A percentile compares a stretch with the other conserved stretches of the same genome.
Conservation (phyloP, 2,113 vertebrate species). For the Chlorodrepanis virens region DNA sequence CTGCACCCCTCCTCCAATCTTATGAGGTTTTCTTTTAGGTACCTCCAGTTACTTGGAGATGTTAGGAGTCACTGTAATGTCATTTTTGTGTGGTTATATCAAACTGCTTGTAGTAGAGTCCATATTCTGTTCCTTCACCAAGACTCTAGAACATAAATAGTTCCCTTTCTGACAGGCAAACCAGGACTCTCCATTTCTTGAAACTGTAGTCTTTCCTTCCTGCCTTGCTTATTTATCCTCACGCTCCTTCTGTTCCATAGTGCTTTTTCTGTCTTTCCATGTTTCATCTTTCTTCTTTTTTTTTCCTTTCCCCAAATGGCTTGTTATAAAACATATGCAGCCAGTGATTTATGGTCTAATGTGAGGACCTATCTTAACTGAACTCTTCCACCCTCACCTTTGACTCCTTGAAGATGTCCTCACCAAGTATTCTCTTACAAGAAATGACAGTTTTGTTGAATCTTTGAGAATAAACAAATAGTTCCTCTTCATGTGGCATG, state of each 20-base stretch:
- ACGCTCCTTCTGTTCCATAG: conserved; percentile 17
- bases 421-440: background rate
- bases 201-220: background rate
- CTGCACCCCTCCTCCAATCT: background rate
- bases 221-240: conserved; percentile 45
- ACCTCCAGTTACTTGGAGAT: background rate
- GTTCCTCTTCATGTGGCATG: background rate
- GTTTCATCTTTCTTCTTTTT: background rate
- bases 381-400: background rate
- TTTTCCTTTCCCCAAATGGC: background rate
- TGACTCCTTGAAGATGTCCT: background rate
- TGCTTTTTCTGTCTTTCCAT: background rate
- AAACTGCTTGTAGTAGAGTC: background rate
- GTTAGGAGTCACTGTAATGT: background rate
- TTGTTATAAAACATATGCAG: background rate
- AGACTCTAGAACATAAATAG: background rate
- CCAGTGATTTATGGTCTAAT: background rate
- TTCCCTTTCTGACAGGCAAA: background rate
- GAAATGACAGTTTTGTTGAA: background rate
- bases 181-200: background rate
- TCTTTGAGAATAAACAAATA: background rate
- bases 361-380: background rate
- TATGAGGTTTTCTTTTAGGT: background rate
- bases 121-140: background rate
- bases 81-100: background rate